Base-by-base conservation (phyloP, 2,113 vertebrate species). In the Sclerurus mexicanus region DNA sequence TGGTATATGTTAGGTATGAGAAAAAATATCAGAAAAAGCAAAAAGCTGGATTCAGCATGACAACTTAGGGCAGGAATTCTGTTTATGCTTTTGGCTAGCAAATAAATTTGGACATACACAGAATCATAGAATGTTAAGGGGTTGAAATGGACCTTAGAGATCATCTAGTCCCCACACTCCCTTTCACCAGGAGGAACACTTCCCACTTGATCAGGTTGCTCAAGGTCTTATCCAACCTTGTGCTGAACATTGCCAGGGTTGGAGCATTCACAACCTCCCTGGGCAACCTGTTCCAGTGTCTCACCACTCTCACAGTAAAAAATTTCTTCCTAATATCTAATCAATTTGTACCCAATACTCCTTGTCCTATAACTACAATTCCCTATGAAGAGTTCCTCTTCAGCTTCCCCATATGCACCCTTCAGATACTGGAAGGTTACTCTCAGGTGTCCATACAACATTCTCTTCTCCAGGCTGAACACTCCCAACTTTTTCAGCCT, bases 11-110 rank as follows among this genome's bases (percentile, higher is more conserved):
- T 86, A 84, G 47, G n/a, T 78, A 81, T 37, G 39, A 93, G 5
- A 93, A 35, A 64, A 90, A 89, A 76, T 19, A 44, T 27, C 47
- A 76, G 52, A 86, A 95, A 77, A 88, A 76, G 18, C 15, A 69
- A 72, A 81, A 90, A 31, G 3, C 7, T 90, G 37, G 42, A 73
- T 71, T 80, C 77, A 77, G 8, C 20, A 55, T 56, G 72, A 68
- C 20, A 89, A 3, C 10, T 80, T 63, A 74, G 27, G 39, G 27
- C 4, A 20, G 39, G 35, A 90, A 62, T 89, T 85, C 52, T 69
- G 24, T 58, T 67, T 80, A 24, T 37, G 17, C 24, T 72, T 68
- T 81, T 74, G 33, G 10, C 59, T 77, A 80, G 50, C 44, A 89
- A 93, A 87, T 49, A 82, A 25, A 73, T 77, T 42, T 58, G 40